Evolutionary conservation across 2,888 invertebrate genomes (phyloP), one percentile per base, ranked within the genome.

Genomic region (Pyrocoelia pectoralis): DNA sequence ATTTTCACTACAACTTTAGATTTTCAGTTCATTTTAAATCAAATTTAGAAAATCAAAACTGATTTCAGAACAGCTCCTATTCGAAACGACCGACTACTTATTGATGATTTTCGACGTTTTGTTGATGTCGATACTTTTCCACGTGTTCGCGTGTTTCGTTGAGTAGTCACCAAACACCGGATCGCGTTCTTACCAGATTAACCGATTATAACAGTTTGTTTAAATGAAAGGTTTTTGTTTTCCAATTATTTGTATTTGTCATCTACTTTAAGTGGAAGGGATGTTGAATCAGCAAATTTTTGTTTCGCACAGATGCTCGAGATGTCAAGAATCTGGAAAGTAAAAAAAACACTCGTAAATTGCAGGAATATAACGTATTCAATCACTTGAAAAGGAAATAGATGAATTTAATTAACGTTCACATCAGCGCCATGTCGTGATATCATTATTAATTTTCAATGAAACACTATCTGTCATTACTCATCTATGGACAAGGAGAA

Each of bases 1-100:
- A 64, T 64, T 64, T 55, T 64, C 52, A 56, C 48, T 17, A 57
- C 15, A 15, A 15, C 19, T 55, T 41, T 18, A 55, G 18, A 17
- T n/a, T n/a, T n/a, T 24, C 55, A 63, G 58, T 51, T 51, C 48
- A 10, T 14, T 41, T 41, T 41, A 3, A 9, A 9, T 38, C n/a
- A n/a, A n/a, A n/a, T n/a, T n/a, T n/a, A n/a, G n/a, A n/a, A n/a
- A n/a, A n/a, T n/a, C n/a, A n/a, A n/a, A n/a, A n/a, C n/a, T n/a
- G n/a, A n/a, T n/a, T n/a, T n/a, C n/a, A n/a, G n/a, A n/a, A n/a
- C n/a, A n/a, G n/a, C n/a, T n/a, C n/a, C n/a, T n/a, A n/a, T n/a
- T n/a, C n/a, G n/a, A n/a, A n/a, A n/a, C n/a, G n/a, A n/a, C n/a
- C n/a, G n/a, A n/a, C n/a, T n/a, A n/a, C n/a, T n/a, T n/a, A n/a